Conservation (phyloP, 2,888 invertebrate species). For the Drosophila prostipennis region DNA sequence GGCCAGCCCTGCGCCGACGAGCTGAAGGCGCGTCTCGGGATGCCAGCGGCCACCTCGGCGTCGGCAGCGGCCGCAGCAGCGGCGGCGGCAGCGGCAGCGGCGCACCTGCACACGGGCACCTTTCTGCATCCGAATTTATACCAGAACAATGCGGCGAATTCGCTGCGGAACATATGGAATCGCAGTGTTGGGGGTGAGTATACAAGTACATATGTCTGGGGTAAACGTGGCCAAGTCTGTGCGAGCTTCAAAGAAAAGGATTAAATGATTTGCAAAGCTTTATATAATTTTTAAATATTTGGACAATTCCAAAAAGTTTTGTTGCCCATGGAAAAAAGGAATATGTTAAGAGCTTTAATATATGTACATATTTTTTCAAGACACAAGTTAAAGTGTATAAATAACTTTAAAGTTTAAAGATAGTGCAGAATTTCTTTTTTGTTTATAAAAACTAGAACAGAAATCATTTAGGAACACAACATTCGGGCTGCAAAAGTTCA, state of each 20-base stretch:
- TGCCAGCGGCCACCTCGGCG: conserved; percentile 84
- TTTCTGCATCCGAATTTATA: conserved; percentile 89
- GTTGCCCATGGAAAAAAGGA: no score
- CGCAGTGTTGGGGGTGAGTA: conserved; percentile 84
- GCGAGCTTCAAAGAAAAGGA: neutral
- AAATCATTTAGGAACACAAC: no score
- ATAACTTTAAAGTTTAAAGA: no score
- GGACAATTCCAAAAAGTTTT: no score
- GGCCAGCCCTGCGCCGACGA: conserved; percentile 89
- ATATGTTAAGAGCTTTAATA: no score
- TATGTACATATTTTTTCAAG: no score
- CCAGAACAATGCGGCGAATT: conserved; percentile 86
- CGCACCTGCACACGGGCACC: conserved; percentile 84
- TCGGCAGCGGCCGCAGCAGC: conserved; percentile 71
- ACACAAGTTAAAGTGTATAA: no score
- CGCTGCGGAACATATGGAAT: conserved; percentile 84
- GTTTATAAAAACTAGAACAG: no score
- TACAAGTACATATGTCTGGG: conserved; percentile 3
- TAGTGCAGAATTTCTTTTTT: no score
- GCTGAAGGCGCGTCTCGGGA: conserved; percentile 94
- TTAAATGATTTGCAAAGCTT: neutral
- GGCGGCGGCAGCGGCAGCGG: conserved; percentile 71
- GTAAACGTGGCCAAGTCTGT: neutral
- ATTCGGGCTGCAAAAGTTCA: neutral
- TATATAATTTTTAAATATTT: no score